Percentiles rank a stretch among this genome's conserved stretches.
These are phyloP conservation scores for Gallirallus australis DNA, from an alignment of 2,797 vertebrate genomes.

Conservation along the genomic window DNA sequence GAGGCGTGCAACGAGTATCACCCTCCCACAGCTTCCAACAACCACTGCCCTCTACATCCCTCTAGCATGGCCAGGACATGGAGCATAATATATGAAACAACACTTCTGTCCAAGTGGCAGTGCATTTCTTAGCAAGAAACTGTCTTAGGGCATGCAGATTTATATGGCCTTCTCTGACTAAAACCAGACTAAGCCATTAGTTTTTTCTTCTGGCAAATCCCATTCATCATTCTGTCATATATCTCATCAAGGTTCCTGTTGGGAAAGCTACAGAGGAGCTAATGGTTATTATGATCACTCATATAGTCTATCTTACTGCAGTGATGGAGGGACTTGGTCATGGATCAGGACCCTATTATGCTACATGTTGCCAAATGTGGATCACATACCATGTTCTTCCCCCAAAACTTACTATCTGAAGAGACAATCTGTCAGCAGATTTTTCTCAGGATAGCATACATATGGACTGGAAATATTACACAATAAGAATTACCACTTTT, in stretches of 20 bases:
- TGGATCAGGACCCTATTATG: background rate
- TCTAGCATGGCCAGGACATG: background rate
- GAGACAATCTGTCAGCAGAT: background rate
- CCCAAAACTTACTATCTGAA: background rate
- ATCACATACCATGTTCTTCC: background rate
- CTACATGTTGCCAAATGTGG: background rate
- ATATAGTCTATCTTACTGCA: background rate
- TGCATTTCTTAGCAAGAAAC: background rate
- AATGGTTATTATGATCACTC: background rate
- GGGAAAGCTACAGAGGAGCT: background rate
- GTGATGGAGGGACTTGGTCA: background rate
- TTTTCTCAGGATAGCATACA: background rate
- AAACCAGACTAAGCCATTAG: background rate
- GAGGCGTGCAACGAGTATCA: background rate
- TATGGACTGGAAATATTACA: background rate
- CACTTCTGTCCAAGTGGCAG: background rate
- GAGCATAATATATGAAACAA: background rate
- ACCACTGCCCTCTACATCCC: rapidly evolving
- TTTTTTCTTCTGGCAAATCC: background rate
- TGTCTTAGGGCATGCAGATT: background rate
- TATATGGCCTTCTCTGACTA: background rate
- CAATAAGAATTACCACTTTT: background rate
- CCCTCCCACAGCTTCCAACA: background rate
- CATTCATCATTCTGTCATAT: background rate
- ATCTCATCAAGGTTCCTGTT: background rate